Evolutionary conservation across 2,797 vertebrate species (phyloP), one percentile per base, ranked within the genome.

Genomic region (Alectoris magna): DNA sequence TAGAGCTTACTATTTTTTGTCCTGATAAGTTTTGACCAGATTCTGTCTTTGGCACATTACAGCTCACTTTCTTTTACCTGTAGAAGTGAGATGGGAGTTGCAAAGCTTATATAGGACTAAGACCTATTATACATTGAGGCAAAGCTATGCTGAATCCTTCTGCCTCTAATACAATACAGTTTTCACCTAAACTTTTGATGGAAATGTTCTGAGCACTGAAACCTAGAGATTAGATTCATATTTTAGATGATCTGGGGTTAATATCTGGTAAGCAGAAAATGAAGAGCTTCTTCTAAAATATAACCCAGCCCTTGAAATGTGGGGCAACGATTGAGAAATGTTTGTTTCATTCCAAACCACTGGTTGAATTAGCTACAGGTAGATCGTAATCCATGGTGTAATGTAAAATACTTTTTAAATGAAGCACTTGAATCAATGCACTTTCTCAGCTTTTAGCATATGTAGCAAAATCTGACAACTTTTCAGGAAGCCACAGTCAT

Each of bases 391-490:
- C 53, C 10, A 16, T 53, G 15, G 41, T 70, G 84, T 69, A 46
- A 62, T 69, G 64, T 51, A 48, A 70, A 87, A 29, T 53, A 39
- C 6, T 56, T 75, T 74, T 68, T 39, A 71, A 13, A 31, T 64
- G 60, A 84, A 71, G 56, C 36, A 36, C 60, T 66, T 74, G 46
- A 51, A 43, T 43, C 26, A 49, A 11, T 14, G 10, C 64, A 19
- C 3, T 68, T 64, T 34, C 88, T 67, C 39, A 59, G n/a, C 14
- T 84, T 88, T 55, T 83, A 68, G 34, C 13, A 95, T 53, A 72
- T 39, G 31, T 29, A 80, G 21, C 34, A 53, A 23, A 46, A 22
- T 38, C 14, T 41, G 72, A 44, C 29, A 48, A 36, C 29, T 69
- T 8, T 73, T 88, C 43, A 75, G 48, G 66, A 87, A 82, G 18